Conservation (phyloP, 2,888 invertebrate genomes). For the Euclidia mi region DNA sequence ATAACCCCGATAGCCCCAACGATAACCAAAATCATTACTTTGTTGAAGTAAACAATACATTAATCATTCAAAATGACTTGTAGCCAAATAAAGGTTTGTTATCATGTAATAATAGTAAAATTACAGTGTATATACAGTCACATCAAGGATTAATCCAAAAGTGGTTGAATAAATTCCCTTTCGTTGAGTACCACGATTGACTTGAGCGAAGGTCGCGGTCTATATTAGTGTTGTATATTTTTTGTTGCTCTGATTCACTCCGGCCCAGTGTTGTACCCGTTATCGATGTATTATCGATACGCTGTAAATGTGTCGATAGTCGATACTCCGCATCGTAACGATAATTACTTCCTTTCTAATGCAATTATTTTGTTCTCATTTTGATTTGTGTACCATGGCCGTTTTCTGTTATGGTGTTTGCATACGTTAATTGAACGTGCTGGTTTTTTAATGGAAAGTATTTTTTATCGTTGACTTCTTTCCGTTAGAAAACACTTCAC, state of each 20-base stretch:
- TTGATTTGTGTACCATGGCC: slow-evolving; percentile 17
- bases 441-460: neutral
- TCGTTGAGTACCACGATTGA: slow-evolving; percentile 59
- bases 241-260: slow-evolving; percentile 67
- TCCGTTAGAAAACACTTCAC: neutral
- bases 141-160: slow-evolving; percentile 13
- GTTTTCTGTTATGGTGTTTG: slow-evolving; percentile 5
- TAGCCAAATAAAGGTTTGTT: too few species aligned
- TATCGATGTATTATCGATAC: slow-evolving; percentile 53
- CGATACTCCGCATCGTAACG: slow-evolving; percentile 16
- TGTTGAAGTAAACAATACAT: too few species aligned
- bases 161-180: slow-evolving; percentile 41
- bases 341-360: slow-evolving; percentile 53
- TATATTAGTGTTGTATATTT: slow-evolving; percentile 72
- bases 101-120: too few species aligned
- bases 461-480: neutral
- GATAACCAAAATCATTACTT: too few species aligned
- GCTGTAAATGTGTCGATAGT: slow-evolving; percentile 37
- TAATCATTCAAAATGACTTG: too few species aligned
- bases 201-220: slow-evolving; percentile 76
- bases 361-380: slow-evolving; percentile 39
- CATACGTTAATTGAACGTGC: neutral
- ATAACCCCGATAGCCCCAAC: too few species aligned
- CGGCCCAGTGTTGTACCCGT: slow-evolving; percentile 55
- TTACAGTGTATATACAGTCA: too few species aligned